Evolutionary conservation across 2,888 invertebrate species (phyloP), one percentile per base, ranked within the genome.

Genomic region (Agonopterix subpropinquella): DNA sequence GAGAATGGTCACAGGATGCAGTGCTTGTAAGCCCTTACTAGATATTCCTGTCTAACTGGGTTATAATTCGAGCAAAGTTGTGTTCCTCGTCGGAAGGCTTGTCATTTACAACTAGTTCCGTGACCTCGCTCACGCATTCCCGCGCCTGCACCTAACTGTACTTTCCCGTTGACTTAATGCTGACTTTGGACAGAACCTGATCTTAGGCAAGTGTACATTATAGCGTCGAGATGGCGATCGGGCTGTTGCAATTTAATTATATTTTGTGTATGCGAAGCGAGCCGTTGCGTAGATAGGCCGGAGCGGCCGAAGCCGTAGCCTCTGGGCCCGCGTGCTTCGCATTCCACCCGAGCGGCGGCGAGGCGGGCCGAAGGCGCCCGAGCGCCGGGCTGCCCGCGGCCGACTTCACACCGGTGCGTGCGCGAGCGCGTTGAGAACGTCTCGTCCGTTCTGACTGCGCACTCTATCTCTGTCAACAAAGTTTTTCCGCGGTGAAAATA

Each of bases 51-150:
- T 41, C 53, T 61, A 64, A 65, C 63, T 70, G 61, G 68, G 68
- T 67, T 69, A 70, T 73, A 73, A 77, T 76, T 73, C 67, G 65
- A 76, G 72, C 71, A 75, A 67, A 77, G 73, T 74, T 67, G 67
- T 73, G 72, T 77, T 80, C 75, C 75, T 83, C 77, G 72, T 78
- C 73, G 75, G 77, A 79, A 82, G 79, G 77, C 80, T 80, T 84
- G 87, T 87, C 84, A 86, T 83, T 83, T 80, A 86, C 86, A 83
- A 88, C 86, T 87, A 88, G 88, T 86, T 88, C 85, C 79, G 87
- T 88, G 88, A 88, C 88, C 88, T 88, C 88, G 88, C 88, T 85
- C 83, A 88, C 87, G 84, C 88, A 87, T 88, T 86, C 88, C 86
- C 85, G 82, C 84, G 88, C 84, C 75, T 87, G 88, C 85, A 85